Conservation (phyloP, 2,888 invertebrate species). For the Papilio gigon region DNA sequence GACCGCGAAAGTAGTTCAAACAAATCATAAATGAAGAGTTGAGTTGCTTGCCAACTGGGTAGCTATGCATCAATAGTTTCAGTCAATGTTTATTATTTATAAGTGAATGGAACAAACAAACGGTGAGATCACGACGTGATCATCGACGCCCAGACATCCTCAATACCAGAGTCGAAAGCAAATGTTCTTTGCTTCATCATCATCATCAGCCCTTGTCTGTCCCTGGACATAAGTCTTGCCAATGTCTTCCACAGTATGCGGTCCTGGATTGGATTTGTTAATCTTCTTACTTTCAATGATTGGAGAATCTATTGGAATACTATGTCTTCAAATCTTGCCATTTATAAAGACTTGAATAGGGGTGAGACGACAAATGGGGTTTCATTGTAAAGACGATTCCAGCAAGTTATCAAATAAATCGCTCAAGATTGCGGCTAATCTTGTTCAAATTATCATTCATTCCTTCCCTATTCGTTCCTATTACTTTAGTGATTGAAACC, state of each 20-base stretch:
- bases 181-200: too few relatives aligned
- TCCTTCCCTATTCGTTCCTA: slow-evolving; percentile 9
- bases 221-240: too few relatives aligned
- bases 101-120: too few relatives aligned
- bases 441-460: slow-evolving; percentile 12
- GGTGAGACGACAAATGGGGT: slow-evolving; percentile 34
- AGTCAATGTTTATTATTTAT: too few relatives aligned
- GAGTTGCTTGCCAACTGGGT: slow-evolving; percentile 3
- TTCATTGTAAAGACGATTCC: slow-evolving; percentile 34
- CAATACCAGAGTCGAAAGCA: too few relatives aligned
- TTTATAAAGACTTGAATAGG: slow-evolving; percentile 39
- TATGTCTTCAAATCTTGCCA: slow-evolving; percentile 37
- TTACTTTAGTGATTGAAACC: not conserved
- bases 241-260: too few relatives aligned
- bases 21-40: slow-evolving; percentile 18
- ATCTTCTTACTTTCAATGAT: slow-evolving; percentile 26
- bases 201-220: too few relatives aligned
- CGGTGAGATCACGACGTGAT: too few relatives aligned
- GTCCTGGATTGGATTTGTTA: too few relatives aligned
- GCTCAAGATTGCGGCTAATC: slow-evolving; percentile 24
- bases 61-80: slow-evolving; percentile 9
- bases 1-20: slow-evolving; percentile 11
- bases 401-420: slow-evolving; percentile 37
- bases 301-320: slow-evolving; percentile 25
- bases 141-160: too few relatives aligned